These are phyloP conservation scores for Cheilosia pagana DNA, from an alignment of 2,888 invertebrate species.

Conservation along the genomic window DNA sequence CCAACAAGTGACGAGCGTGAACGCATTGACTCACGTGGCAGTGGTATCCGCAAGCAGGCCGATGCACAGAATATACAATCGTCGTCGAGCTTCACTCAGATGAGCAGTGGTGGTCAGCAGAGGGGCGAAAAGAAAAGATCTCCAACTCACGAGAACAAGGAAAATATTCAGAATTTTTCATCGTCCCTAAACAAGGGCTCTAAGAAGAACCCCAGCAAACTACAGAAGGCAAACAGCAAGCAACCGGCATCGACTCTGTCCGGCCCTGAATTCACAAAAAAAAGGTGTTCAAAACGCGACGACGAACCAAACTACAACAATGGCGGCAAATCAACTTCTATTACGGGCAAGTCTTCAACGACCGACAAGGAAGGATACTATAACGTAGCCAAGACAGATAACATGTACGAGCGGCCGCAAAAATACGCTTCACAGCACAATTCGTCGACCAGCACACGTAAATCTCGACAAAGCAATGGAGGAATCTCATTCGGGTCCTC, in stretches of 20 bases:
- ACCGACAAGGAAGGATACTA: slow-evolving; percentile 77
- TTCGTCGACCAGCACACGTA: slow-evolving; percentile 41
- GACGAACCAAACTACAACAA: slow-evolving; percentile 41
- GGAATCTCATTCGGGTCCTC: slow-evolving; percentile 47
- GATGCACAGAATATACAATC: slow-evolving; percentile 26
- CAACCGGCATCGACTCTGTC: slow-evolving; percentile 49
- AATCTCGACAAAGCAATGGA: slow-evolving; percentile 44
- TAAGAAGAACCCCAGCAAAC: slow-evolving; percentile 48
- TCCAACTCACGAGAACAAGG: slow-evolving; percentile 83
- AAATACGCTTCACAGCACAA: slow-evolving; percentile 77
- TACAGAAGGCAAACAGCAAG: slow-evolving; percentile 79
- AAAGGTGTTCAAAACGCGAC: slow-evolving; percentile 45
- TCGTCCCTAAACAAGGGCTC: slow-evolving; percentile 56
- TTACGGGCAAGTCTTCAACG: slow-evolving; percentile 11
- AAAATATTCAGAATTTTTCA: slow-evolving; percentile 77
- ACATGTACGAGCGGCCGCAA: slow-evolving; percentile 82
- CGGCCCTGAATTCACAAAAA: slow-evolving; percentile 39
- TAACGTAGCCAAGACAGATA: slow-evolving; percentile 82
- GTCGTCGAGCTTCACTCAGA: not conserved
- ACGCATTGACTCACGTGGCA: slow-evolving; percentile 40
- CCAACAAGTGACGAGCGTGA: slow-evolving; percentile 47
- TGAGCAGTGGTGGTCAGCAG: not conserved
- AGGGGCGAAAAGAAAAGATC: slow-evolving; percentile 83
- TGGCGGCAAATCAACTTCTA: slow-evolving; percentile 23
- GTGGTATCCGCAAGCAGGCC: slow-evolving; percentile 23